These are phyloP conservation scores for Sylvicapra grimmia DNA, from an alignment of 2,113 vertebrate genomes.

Conservation along the genomic window DNA sequence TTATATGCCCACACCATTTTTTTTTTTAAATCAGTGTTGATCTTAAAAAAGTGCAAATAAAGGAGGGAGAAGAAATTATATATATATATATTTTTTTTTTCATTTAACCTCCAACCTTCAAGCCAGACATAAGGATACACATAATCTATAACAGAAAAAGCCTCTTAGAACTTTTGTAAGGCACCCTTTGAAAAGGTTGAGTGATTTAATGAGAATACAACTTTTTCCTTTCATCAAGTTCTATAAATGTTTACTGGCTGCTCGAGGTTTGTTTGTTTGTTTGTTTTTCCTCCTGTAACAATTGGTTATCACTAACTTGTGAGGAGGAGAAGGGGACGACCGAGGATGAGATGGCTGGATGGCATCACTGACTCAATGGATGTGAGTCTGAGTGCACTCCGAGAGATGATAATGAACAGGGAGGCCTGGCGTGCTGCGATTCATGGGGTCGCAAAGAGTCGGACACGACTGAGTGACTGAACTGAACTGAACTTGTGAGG, in stretches of 20 bases:
- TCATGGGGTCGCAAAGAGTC: too few species aligned
- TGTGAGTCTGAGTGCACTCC: too few species aligned
- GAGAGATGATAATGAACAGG: too few species aligned
- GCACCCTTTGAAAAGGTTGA: background rate
- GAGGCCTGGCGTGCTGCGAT: too few species aligned
- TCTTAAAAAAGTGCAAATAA: background rate
- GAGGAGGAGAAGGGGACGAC: too few species aligned
- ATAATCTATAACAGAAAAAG: background rate
- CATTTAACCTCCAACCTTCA: background rate
- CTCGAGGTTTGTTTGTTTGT: background rate
- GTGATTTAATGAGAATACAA: background rate
- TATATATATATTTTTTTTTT: constrained; percentile 2
- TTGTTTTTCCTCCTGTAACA: background rate
- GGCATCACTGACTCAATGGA: too few species aligned
- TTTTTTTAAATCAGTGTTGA: background rate
- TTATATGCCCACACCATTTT: too few species aligned
- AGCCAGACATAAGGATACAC: background rate
- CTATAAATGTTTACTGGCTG: background rate
- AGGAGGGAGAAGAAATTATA: background rate
- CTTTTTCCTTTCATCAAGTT: background rate
- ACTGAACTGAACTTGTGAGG: too few species aligned
- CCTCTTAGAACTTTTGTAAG: background rate
- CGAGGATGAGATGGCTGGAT: too few species aligned
- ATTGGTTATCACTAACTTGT: background rate
- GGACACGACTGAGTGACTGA: too few species aligned